Base-by-base conservation (phyloP, 2,888 invertebrate genomes). In the Sinotaia quadrata region DNA sequence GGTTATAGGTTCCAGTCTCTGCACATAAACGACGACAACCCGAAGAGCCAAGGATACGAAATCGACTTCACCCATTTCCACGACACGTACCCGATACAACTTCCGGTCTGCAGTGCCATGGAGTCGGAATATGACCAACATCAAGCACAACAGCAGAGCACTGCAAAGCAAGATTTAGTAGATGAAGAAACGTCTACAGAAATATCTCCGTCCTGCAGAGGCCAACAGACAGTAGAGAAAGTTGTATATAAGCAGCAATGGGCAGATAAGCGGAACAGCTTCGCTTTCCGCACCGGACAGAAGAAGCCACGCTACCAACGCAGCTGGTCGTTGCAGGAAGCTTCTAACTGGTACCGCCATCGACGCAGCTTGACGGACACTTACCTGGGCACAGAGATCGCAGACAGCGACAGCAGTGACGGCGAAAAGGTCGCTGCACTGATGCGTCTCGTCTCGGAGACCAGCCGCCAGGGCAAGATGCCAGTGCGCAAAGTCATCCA, bases 291-390 rank as follows among this genome's bases (percentile, higher is more conserved):
- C 7, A 41, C 44, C 12, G 44, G 15, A n/a, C 29, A 37, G 18
- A 54, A 65, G 12, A n/a, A 29, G 27, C 51, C 63, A 0, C 52
- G 63, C 7, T 31, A 41, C 10, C 41, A 65, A 33, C 36, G 65
- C 0, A 41, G 54, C 1, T 41, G 54, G 41, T 65, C 65, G 3
- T 29, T 54, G 5, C 56, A 54, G 10, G 67, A 73, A 56, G 69
- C 72, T 2, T 36, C 68, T 18, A 73, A 73, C 63, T 59, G 69
- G 29, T 73, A 73, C 69, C 52, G 60, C 4, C 72, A 73, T 27
- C 59, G 72, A 0, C 54, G 54, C 2, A 73, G 72, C 27, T 62
- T 73, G 2, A 73, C 72, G 4, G 72, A 73, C 36, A 73, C 72
- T 0, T 73, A 69, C 56, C 61, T 73, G 41, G 72, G 72, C 8